These are phyloP conservation scores for Sesamia nonagrioides DNA, from an alignment of 1,140 invertebrate genomes.

Conservation along the genomic window DNA sequence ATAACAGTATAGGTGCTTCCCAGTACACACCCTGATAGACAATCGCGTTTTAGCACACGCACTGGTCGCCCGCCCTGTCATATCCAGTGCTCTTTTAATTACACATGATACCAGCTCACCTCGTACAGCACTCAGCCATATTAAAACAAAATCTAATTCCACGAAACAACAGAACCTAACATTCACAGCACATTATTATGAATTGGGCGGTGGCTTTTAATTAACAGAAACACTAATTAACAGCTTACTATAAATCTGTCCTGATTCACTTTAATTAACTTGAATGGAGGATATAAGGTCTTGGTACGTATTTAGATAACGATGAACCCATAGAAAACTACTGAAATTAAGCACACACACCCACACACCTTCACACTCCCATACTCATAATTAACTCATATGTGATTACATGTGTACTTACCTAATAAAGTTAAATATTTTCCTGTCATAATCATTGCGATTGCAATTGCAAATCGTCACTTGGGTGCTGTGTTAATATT, in stretches of 20 bases:
- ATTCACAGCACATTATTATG: slow-evolving; percentile 36
- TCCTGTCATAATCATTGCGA: neutral
- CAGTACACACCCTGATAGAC: slow-evolving; percentile 52
- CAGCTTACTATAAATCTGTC: slow-evolving; percentile 46
- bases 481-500: neutral
- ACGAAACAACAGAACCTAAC: slow-evolving; percentile 55
- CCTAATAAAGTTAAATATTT: neutral
- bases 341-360: neutral
- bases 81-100: slow-evolving; percentile 53
- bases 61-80: slow-evolving; percentile 44
- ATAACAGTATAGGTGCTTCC: slow-evolving; percentile 9
- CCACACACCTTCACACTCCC: too few species aligned
- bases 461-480: neutral
- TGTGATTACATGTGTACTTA: too few species aligned
- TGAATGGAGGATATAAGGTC: neutral
- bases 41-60: slow-evolving; percentile 47
- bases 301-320: neutral
- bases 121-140: slow-evolving; percentile 59
- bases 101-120: slow-evolving; percentile 50
- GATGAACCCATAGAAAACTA: neutral
- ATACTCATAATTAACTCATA: too few species aligned
- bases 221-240: slow-evolving; percentile 46
- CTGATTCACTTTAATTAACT: slow-evolving; percentile 17
- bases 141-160: slow-evolving; percentile 67
- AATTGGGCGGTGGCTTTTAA: slow-evolving; percentile 50